A percentile compares a stretch with the other conserved stretches of the same genome.
These are phyloP conservation scores for Ameiurus melas DNA, from an alignment of 2,113 vertebrate species.

Conservation along the genomic window DNA sequence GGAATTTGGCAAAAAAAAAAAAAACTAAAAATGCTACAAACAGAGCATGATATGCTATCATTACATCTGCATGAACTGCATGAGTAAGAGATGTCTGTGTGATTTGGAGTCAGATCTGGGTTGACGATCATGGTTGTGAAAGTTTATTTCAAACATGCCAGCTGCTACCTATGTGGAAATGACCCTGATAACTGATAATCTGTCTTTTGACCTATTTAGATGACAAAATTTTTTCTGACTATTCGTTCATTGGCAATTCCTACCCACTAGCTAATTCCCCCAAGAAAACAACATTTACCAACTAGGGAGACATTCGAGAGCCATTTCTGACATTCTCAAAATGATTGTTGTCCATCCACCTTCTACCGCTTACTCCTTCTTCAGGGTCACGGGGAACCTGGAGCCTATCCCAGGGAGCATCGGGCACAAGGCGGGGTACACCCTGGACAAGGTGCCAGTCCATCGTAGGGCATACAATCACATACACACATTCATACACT, in stretches of 20 bases:
- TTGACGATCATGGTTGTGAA: not conserved
- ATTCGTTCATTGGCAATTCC: conserved; percentile 1
- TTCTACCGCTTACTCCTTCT: no score
- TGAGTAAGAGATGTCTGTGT: not conserved
- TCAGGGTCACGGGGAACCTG: no score
- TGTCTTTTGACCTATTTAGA: not conserved
- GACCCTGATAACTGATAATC: not conserved
- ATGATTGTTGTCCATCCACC: not conserved
- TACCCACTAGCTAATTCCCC: not conserved
- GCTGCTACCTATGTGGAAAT: not conserved
- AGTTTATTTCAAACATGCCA: not conserved
- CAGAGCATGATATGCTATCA: not conserved
- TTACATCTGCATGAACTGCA: not conserved
- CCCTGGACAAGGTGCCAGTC: no score
- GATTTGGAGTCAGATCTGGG: not conserved
- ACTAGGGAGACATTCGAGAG: not conserved
- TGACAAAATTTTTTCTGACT: not conserved
- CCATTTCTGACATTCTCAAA: not conserved
- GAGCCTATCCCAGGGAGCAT: no score
- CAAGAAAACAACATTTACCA: not conserved
- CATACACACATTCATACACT: no score
- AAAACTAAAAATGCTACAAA: not conserved
- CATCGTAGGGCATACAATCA: no score
- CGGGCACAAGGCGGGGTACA: no score
- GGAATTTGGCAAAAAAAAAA: not conserved